Conservation (phyloP, 2,797 vertebrate species). For the Numenius phaeopus region DNA sequence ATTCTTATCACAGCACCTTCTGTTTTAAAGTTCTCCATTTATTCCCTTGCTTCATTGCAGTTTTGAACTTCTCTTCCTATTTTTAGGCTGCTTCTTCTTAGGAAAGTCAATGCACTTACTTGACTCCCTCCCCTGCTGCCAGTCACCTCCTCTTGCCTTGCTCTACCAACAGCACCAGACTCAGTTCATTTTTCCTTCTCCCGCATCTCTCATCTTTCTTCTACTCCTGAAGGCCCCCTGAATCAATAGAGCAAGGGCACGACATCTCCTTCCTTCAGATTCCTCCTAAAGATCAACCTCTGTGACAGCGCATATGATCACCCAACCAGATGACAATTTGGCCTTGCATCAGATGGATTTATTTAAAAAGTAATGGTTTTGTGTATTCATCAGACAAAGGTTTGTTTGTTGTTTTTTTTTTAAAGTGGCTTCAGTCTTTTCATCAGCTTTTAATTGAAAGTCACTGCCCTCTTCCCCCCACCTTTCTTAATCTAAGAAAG, state of each 20-base stretch:
- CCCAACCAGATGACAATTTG: neutral
- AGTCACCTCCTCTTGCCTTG: neutral
- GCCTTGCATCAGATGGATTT: neutral
- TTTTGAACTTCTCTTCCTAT: neutral
- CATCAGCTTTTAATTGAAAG: conserved; percentile 30
- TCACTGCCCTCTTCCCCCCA: neutral
- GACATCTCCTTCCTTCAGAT: neutral
- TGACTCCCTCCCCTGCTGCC: neutral
- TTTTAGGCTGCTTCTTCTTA: neutral
- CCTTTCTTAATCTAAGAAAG: neutral
- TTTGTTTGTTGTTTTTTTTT: neutral
- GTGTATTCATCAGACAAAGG: neutral
- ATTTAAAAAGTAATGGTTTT: neutral
- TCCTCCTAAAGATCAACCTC: neutral
- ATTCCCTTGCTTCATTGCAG: neutral
- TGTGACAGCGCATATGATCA: neutral
- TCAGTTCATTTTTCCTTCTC: neutral
- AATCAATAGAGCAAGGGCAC: neutral
- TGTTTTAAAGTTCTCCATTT: neutral
- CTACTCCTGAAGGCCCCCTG: neutral
- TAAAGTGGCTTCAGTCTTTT: neutral
- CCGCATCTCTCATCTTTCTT: neutral
- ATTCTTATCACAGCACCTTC: neutral
- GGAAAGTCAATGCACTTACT: neutral
- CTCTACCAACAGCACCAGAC: neutral